phyloP scores from a whole-genome alignment of 2,888 invertebrate species.

The Bedellia somnulentella region DNA sequence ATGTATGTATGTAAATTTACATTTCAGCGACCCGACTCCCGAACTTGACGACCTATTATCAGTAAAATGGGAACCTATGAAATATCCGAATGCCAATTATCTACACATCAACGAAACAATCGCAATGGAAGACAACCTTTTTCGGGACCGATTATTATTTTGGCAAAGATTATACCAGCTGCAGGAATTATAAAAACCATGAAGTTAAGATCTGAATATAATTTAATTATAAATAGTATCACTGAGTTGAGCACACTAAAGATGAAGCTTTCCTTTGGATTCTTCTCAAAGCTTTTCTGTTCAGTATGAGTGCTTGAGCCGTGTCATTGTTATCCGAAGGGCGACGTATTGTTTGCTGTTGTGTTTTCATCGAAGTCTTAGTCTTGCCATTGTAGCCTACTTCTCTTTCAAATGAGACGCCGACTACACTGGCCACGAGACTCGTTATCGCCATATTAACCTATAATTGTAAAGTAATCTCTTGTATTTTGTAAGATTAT shows the following conservation, averaged over 20 bases:
- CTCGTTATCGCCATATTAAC: conserved; percentile 67
- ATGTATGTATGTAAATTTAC: too few relatives aligned
- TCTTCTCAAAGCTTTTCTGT: conserved; percentile 35
- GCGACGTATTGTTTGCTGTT: conserved; percentile 13
- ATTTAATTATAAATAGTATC: too few relatives aligned
- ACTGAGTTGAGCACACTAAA: conserved; percentile 29
- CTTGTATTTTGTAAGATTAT: too few relatives aligned
- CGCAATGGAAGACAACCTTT: conserved; percentile 2
- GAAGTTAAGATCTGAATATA: too few relatives aligned
- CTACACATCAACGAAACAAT: conserved; percentile 5
- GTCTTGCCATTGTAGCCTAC: conserved; percentile 18
- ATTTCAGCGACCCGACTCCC: conserved; percentile 8
- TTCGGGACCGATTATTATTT: conserved; percentile 6
- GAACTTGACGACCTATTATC: conserved; percentile 2
- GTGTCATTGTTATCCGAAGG: conserved; percentile 13
- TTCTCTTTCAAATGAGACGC: conserved; percentile 18
- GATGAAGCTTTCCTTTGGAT: conserved; percentile 44
- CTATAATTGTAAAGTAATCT: conserved; percentile 30
- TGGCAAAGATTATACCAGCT: conserved; percentile 8
- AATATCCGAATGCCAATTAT: conserved; percentile 5
- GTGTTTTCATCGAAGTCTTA: conserved; percentile 12
- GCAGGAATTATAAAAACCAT: conserved; percentile 1
- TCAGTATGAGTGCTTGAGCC: conserved; percentile 38
- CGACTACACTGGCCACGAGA: conserved; percentile 52
- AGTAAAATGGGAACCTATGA: conserved; percentile 6